A percentile compares a stretch with the other conserved stretches of the same genome.
Evolutionary conservation across 2,888 invertebrate species (phyloP).

Genomic region (Fragum sueziense): DNA sequence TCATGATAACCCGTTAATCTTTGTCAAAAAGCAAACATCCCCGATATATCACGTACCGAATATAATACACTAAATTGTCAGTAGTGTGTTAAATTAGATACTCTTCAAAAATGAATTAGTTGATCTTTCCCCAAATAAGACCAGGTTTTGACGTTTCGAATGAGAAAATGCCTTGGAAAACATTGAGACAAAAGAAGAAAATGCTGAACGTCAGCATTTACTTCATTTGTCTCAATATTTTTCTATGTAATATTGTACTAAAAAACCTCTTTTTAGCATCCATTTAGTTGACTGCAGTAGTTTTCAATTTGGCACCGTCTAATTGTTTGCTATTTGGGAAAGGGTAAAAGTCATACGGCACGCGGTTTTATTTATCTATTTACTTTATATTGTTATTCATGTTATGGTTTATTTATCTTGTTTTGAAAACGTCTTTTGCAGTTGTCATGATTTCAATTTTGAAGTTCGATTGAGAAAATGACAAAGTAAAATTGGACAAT

Average conservation of each 20-base stretch:
- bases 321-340: too few relatives aligned
- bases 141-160: too few relatives aligned
- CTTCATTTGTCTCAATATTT: too few relatives aligned
- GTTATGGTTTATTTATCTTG: neutral
- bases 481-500: neutral
- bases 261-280: too few relatives aligned
- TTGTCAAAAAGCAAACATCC: neutral
- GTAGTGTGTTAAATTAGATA: constrained; percentile 4
- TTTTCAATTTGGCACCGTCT: too few relatives aligned
- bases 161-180: too few relatives aligned
- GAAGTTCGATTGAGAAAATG: neutral
- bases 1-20: constrained; percentile 13
- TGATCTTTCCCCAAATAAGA: too few relatives aligned
- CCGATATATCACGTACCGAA: constrained; percentile 1
- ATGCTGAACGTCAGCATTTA: too few relatives aligned
- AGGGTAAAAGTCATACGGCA: constrained; percentile 6
- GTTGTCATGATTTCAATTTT: neutral
- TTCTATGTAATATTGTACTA: too few relatives aligned
- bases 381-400: neutral
- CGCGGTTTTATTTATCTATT: constrained; percentile 14
- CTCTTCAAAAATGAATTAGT: constrained; percentile 15
- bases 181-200: too few relatives aligned
- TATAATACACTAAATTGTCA: neutral
- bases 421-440: neutral
- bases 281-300: too few relatives aligned